Evolutionary conservation across 37 sponge, comb jelly and placozoan species (phyloP).

Genomic region (Haliclona indistincta): DNA sequence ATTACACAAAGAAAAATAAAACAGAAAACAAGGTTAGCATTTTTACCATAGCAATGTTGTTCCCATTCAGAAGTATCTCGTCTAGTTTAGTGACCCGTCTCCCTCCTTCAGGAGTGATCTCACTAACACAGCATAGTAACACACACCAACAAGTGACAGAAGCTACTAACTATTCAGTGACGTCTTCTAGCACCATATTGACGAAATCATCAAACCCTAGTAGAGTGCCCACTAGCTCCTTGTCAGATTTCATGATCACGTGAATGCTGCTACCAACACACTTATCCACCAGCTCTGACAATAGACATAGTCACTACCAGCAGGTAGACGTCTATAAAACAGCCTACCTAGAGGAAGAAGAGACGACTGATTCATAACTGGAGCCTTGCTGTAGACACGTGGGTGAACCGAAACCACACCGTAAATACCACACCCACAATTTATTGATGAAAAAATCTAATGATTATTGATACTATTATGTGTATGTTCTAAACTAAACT

Average conservation of each 20-base stretch:
- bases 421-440: too few species aligned
- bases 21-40: too few species aligned
- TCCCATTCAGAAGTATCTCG: slow-evolving; percentile 95
- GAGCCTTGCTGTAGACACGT: not conserved
- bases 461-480: not conserved
- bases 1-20: too few species aligned
- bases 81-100: slow-evolving; percentile 95
- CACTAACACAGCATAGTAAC: slow-evolving; percentile 64
- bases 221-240: slow-evolving; percentile 93
- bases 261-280: slow-evolving; percentile 97
- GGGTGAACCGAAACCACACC: not conserved
- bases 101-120: slow-evolving; percentile 93
- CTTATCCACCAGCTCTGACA: slow-evolving; percentile 96
- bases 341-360: not conserved
- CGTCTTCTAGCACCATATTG: slow-evolving; percentile 66
- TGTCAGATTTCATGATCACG: slow-evolving; percentile 94
- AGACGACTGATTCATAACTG: not conserved
- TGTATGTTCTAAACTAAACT: slow-evolving; percentile 44
- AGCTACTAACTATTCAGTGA: slow-evolving; percentile 60
- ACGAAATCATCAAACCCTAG: slow-evolving; percentile 99
- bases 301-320: not conserved
- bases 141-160: too few species aligned
- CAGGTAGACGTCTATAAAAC: not conserved
- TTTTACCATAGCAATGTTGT: slow-evolving; percentile 95
- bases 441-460: not conserved